Evolutionary conservation across 2,797 vertebrate genomes (phyloP), one percentile per base, ranked within the genome.

Genomic region (Rhyacichthys aspro): DNA sequence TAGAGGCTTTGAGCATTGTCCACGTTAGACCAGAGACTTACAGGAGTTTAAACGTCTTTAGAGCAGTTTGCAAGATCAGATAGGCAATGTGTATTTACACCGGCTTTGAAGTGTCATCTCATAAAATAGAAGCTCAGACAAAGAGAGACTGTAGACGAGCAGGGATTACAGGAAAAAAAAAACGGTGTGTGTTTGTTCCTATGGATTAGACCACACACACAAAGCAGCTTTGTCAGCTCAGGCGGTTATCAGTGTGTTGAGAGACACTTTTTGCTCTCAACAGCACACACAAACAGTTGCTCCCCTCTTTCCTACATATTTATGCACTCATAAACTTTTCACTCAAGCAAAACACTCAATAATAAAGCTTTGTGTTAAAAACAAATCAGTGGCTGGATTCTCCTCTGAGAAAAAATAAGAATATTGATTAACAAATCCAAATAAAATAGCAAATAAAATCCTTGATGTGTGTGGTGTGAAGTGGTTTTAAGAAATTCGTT

Each of bases 51-150:
- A 82, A 85, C 84, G 86, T 76, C 78, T 86, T 82, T 53, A 70
- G 67, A 85, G 75, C 60, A 59, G 77, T 86, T 85, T 86, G 78
- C 77, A 66, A 76, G 81, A 75, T 78, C 77, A 83, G 76, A 84
- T 66, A 88, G 75, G 87, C 84, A 88, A 85, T 81, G 73, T 84
- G 82, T 74, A 84, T 78, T 84, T 79, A 85, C 82, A 82, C 63
- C 39, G 5, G 80, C 89, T 90, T 91, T 89, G 75, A 91, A 88
- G 88, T 88, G 86, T 82, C 87, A 85, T 86, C 79, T 72, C 70
- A 76, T 76, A 83, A 80, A 89, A 87, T 71, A 63, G 80, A 71
- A 75, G 81, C 84, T 73, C 78, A 88, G 84, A 90, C 89, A 90
- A 88, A 85, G 75, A 88, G 73, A 81, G 70, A 74, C 65, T 47